These are phyloP conservation scores for Coptodon rendalli DNA, from an alignment of 2,113 vertebrate genomes.

Conservation along the genomic window DNA sequence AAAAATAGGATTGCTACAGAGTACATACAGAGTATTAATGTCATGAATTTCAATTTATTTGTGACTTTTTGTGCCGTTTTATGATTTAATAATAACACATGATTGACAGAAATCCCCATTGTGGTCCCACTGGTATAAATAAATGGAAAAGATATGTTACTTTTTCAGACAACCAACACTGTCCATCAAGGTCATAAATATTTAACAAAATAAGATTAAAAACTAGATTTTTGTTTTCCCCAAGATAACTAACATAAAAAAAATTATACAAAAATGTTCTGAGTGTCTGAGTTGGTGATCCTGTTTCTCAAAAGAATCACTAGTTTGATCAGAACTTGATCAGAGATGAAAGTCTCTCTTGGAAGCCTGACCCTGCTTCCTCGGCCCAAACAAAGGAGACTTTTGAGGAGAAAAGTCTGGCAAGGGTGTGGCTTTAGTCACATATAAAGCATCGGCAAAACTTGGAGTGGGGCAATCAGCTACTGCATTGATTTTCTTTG, in stretches of 20 bases:
- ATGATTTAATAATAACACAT: neutral
- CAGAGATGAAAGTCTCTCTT: rapidly evolving
- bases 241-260: neutral
- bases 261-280: neutral
- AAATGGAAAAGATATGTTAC: neutral
- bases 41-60: neutral
- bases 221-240: neutral
- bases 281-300: neutral
- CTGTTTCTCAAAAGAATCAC: neutral
- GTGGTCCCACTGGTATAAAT: neutral
- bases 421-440: neutral
- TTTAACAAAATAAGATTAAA: neutral
- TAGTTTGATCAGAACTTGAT: neutral
- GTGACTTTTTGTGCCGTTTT: neutral
- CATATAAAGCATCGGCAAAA: neutral
- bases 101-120: neutral
- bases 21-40: neutral
- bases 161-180: neutral
- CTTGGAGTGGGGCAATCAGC: neutral
- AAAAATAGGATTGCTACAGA: neutral
- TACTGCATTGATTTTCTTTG: neutral
- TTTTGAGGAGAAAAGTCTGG: neutral
- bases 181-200: neutral
- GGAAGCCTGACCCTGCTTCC: neutral
- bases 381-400: neutral